Evolutionary conservation across 2,797 vertebrate species (phyloP), one percentile per base, ranked within the genome.

Genomic region (Lindbergichthys nudifrons): DNA sequence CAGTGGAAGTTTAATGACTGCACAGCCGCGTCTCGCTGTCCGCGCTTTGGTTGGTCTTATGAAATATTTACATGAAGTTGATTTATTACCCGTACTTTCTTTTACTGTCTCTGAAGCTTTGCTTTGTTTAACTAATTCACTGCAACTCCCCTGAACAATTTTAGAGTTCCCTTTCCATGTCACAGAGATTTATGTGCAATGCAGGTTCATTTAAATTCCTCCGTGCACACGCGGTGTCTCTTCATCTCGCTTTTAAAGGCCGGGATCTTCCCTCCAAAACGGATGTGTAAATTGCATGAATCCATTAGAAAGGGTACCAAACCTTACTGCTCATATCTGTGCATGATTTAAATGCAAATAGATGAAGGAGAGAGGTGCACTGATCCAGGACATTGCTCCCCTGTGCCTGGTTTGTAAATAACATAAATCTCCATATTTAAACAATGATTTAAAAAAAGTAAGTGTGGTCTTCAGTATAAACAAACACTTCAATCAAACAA

Each of bases 121-220:
- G 13, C 48, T 77, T 80, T 58, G 21, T 75, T 71, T 74, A 43
- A 56, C 23, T 76, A 72, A 83, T 76, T 67, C 50, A 21, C 57
- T 54, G 68, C n/a, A 7, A 57, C 46, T 69, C 47, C 39, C 12
- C 51, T 73, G 41, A 23, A 23, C n/a, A 19, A 41, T n/a, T 66
- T 51, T 56, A 23, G 12, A 16, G 53, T n/a, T 16, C 21, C 47
- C 53, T 72, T 77, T 65, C 56, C 43, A n/a, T 71, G 68, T 78
- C 63, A 45, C 23, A n/a, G 56, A 87, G 79, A 89, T 85, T 80
- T 80, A 85, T 88, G 77, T 70, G 56, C 58, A 39, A 66, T n/a
- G 12, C 68, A 30, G 64, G 46, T 79, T 78, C 1, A 76, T 89
- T 79, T 72, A 58, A 76, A 77, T 81, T 60, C 58, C 42, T 64